Base-by-base conservation (phyloP, 2,113 vertebrate genomes). In the crab-eating macaque (Macaca fascicularis) region DNA sequence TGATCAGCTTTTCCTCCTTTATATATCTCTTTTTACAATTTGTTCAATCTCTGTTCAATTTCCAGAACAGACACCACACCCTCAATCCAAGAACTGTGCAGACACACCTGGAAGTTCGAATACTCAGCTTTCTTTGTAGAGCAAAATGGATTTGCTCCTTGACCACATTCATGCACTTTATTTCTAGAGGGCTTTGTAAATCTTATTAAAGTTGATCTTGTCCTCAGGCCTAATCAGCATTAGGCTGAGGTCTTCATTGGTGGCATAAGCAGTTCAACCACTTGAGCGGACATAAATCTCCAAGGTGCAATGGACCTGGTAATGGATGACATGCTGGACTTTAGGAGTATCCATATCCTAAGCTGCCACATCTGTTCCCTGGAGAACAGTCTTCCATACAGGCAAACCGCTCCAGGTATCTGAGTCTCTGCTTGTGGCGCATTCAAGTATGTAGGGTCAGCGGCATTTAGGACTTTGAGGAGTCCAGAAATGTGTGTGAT, bases 401-500 rank as follows among this genome's bases (percentile, higher is more conserved):
- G 9, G 99, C 99, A 98, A 99, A 99, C 69, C 99, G 98, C 98
- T 99, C 99, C 98, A 99, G 98, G 98, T 99, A 99, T 98, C 99
- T 99, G 72, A 99, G 98, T 32, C 99, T 99, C 95, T 99, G 99
- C 91, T 99, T 99, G 98, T 99, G 99, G 97, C 99, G 99, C 99
- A 99, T 99, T 97, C 99, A 99, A 67, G 99, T 99, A 0, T 99
- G 99, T 43, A 99, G 98, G 50, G 99, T 99, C 86, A 99, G 98
- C 0, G 99, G 99, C 81, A 98, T 98, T 99, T 97, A 99, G 85
- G 97, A 99, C 99, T 32, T 98, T 98, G 96, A 99, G 99, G 87
- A 99, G 98, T 38, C 99, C 99, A 78, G 95, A 99, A 55, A 99
- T 99, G 76, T 99, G 99, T 97, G 99, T 99, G 97, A 99, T 99